Percentiles rank a stretch among this genome's conserved stretches.
Evolutionary conservation across 1,140 invertebrate genomes (phyloP).

Genomic region (Drosophila miranda): DNA sequence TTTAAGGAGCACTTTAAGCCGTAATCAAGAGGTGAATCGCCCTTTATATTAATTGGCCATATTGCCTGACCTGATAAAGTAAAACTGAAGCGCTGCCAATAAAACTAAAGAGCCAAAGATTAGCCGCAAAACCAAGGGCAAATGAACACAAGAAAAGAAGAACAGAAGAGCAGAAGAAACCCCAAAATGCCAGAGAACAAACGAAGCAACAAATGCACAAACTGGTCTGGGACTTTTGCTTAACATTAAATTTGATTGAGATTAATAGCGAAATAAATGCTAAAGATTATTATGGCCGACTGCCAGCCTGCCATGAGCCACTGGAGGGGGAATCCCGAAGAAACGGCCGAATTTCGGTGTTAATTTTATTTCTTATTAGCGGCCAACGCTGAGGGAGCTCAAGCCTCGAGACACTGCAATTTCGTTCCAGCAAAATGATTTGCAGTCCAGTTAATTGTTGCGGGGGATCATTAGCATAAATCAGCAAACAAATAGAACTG

Average conservation of each 20-base stretch:
- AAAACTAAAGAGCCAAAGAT: constrained; percentile 64
- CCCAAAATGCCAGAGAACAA: constrained; percentile 21
- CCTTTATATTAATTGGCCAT: constrained; percentile 26
- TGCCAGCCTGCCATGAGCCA: constrained; percentile 47
- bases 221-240: constrained; percentile 44
- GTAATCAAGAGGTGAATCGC: background rate
- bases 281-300: constrained; percentile 64
- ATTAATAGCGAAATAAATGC: constrained; percentile 78
- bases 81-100: constrained; percentile 52
- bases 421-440: constrained; percentile 25
- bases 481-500: constrained; percentile 35
- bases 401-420: constrained; percentile 23
- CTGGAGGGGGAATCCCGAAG: too few relatives aligned
- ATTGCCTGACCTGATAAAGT: constrained; percentile 36
- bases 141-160: constrained; percentile 19
- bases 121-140: constrained; percentile 28
- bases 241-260: constrained; percentile 78
- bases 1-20: too few relatives aligned
- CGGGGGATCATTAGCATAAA: constrained; percentile 63
- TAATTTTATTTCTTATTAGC: constrained; percentile 57
- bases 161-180: constrained; percentile 21
- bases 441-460: constrained; percentile 53
- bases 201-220: constrained; percentile 28
- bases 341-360: constrained; percentile 39
- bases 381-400: too few relatives aligned